Conservation (phyloP, 2,797 vertebrate genomes). For the Microctenopoma steveboyesi region DNA sequence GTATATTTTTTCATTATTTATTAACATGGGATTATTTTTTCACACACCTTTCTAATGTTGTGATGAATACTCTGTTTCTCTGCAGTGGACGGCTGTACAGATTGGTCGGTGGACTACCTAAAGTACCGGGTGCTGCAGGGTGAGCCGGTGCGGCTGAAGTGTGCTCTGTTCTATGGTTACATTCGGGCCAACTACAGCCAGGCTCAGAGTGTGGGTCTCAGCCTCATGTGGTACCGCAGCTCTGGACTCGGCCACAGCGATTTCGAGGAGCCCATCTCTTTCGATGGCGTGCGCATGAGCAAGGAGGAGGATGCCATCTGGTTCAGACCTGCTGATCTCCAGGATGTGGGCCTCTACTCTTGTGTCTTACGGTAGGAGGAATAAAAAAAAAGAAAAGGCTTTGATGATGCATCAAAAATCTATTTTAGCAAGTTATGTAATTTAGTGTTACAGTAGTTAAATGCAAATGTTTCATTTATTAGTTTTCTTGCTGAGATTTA, state of each 20-base stretch:
- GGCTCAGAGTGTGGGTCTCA: conserved; percentile 96
- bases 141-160: conserved; percentile 97
- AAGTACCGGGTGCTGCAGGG: conserved; percentile 97
- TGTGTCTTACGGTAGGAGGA: conserved; percentile 92
- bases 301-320: conserved; percentile 99
- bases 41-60: neutral
- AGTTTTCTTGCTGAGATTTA: neutral
- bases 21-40: conserved; percentile 5
- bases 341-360: conserved; percentile 96
- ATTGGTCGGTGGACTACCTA: conserved; percentile 98
- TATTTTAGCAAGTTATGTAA: neutral
- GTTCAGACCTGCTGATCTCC: conserved; percentile 95
- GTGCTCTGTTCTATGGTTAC: conserved; percentile 98
- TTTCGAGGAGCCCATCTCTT: conserved; percentile 97
- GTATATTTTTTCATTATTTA: conserved; percentile 4
- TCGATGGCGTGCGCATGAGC: conserved; percentile 96
- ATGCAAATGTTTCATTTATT: neutral
- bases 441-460: neutral
- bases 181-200: conserved; percentile 98
- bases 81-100: conserved; percentile 96
- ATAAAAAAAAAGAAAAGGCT: neutral
- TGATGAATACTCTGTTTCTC: conserved; percentile 42
- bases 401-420: neutral
- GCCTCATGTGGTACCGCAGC: conserved; percentile 99
- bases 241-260: conserved; percentile 91